These are phyloP conservation scores for Corydoras maculifer DNA, from an alignment of 2,113 vertebrate genomes.

Conservation along the genomic window DNA sequence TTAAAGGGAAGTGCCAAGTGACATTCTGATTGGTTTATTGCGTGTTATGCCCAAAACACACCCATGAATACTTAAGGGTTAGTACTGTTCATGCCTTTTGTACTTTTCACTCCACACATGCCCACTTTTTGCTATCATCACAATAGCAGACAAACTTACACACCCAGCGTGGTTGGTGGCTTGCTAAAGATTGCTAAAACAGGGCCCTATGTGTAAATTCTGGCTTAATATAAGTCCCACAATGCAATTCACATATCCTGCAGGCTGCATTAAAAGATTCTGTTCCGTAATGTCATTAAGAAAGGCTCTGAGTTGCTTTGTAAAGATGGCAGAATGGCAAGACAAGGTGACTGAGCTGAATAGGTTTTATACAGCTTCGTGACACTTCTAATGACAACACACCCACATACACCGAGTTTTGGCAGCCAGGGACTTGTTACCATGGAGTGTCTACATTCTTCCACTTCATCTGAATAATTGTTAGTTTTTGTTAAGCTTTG, in stretches of 20 bases:
- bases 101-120: no score
- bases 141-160: no score
- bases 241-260: constrained; percentile 1
- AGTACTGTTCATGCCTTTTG: no score
- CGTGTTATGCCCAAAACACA: no score
- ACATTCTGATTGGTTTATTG: no score
- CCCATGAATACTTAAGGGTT: no score
- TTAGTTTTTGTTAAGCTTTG: constrained; percentile 9
- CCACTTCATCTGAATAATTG: background rate
- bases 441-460: constrained; percentile 24
- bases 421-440: constrained; percentile 10
- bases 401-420: background rate
- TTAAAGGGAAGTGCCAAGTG: no score
- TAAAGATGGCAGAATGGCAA: background rate
- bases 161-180: no score
- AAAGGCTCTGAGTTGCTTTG: constrained; percentile 1
- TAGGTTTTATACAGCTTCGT: constrained; percentile 23
- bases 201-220: background rate
- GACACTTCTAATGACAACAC: background rate
- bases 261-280: background rate
- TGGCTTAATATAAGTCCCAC: background rate
- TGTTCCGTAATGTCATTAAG: background rate
- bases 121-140: no score
- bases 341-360: constrained; percentile 24
- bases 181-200: no score